Conservation (phyloP, 2,888 invertebrate species). For the Epinotia bilunana region DNA sequence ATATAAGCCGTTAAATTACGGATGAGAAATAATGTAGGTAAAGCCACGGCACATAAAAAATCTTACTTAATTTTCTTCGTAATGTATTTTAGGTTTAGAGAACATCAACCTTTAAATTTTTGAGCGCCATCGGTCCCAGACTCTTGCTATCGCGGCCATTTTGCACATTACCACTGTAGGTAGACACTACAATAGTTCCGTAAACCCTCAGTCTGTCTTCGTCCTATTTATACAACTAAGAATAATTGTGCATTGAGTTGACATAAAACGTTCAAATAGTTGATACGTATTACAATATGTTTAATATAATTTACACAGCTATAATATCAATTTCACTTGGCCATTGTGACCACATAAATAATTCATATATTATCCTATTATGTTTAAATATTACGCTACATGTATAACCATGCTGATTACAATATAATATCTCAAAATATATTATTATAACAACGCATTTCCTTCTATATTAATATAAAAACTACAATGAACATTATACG, state of each 20-base stretch:
- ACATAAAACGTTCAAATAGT: neutral
- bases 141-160: neutral
- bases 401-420: slow-evolving; percentile 6
- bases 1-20: too few relatives aligned
- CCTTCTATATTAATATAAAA: slow-evolving; percentile 38
- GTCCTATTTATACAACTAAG: neutral
- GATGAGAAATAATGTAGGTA: too few relatives aligned
- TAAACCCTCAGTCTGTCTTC: neutral
- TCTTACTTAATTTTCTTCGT: too few relatives aligned
- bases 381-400: slow-evolving; percentile 15
- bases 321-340: slow-evolving; percentile 21
- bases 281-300: neutral
- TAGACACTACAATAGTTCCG: too few relatives aligned
- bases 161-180: too few relatives aligned
- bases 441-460: slow-evolving; percentile 17
- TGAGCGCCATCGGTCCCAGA: neutral
- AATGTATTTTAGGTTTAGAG: neutral
- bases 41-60: too few relatives aligned
- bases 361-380: slow-evolving; percentile 10
- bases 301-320: slow-evolving; percentile 9
- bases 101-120: neutral
- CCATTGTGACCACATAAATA: slow-evolving; percentile 18
- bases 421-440: slow-evolving; percentile 41
- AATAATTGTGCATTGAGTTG: neutral
- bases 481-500: slow-evolving; percentile 17